A percentile compares a stretch with the other conserved stretches of the same genome.
Conservation (phyloP, 2,113 vertebrate genomes). For the Merops nubicus region DNA sequence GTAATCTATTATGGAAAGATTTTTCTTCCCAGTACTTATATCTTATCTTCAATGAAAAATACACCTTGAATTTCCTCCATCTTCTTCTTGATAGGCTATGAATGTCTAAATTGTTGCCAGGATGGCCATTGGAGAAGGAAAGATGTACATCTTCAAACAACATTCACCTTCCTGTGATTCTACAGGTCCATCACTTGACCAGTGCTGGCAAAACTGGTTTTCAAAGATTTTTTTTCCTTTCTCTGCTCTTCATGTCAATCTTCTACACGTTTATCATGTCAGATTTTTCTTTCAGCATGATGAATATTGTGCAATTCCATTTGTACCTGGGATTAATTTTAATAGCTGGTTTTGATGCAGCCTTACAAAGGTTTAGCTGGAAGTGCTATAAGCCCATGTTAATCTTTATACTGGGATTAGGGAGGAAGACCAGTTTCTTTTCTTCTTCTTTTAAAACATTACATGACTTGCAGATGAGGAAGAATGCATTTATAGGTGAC, state of each 20-base stretch:
- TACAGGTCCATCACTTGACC: background rate
- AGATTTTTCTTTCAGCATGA: background rate
- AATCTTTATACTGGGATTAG: background rate
- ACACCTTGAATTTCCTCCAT: background rate
- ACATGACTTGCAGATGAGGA: background rate
- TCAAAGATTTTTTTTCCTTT: background rate
- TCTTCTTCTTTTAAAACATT: background rate
- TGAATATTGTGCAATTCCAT: slow-evolving; percentile 18
- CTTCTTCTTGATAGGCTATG: background rate
- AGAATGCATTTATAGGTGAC: background rate
- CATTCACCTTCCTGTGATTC: background rate
- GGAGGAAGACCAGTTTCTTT: background rate
- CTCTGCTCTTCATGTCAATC: background rate
- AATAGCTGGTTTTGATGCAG: slow-evolving; percentile 18
- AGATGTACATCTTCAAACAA: background rate
- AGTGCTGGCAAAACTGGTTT: background rate
- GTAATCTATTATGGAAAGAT: background rate
- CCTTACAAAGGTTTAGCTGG: slow-evolving; percentile 24
- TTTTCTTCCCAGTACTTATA: background rate
- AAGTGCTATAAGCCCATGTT: background rate
- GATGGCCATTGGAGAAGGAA: background rate
- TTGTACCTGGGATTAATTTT: slow-evolving; percentile 46
- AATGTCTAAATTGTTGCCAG: background rate
- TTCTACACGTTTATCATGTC: background rate
- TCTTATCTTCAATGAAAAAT: background rate